phyloP scores from a whole-genome alignment of 2,113 vertebrate species.

The Ibidorhyncha struthersii region DNA sequence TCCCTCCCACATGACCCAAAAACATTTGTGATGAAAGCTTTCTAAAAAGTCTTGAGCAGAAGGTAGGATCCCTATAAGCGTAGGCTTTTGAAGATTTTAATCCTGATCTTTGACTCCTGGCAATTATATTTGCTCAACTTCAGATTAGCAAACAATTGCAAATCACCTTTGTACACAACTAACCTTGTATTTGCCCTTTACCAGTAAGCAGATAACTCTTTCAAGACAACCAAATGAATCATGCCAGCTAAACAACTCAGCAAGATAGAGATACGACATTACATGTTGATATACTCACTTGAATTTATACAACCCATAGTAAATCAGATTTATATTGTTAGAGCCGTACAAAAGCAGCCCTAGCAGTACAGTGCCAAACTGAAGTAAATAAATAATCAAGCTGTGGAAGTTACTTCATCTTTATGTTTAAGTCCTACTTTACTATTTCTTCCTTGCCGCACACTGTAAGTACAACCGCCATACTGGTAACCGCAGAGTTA shows the following conservation, averaged over 20 bases:
- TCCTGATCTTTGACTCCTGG: not conserved
- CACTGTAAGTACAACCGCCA: not conserved
- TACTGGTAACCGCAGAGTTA: not conserved
- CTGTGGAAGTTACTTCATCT: too few relatives aligned
- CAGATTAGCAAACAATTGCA: slow-evolving; percentile 2
- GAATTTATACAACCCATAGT: not conserved
- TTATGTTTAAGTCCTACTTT: not conserved
- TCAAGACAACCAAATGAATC: not conserved
- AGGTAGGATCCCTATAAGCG: not conserved
- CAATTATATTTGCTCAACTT: not conserved
- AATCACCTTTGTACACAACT: not conserved
- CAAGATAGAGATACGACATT: not conserved
- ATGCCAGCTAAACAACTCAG: not conserved
- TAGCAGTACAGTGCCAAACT: not conserved
- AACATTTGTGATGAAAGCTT: not conserved
- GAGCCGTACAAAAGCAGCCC: not conserved
- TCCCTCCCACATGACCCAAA: not conserved
- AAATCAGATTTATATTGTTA: not conserved
- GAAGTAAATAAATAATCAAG: too few relatives aligned
- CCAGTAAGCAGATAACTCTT: not conserved
- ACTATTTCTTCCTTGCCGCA: not conserved
- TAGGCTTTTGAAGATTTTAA: not conserved
- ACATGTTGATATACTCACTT: not conserved
- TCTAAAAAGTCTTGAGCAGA: not conserved
- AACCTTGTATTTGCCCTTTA: not conserved